Conservation (phyloP, 2,888 invertebrate species). For the Ichneumoninae sp. region DNA sequence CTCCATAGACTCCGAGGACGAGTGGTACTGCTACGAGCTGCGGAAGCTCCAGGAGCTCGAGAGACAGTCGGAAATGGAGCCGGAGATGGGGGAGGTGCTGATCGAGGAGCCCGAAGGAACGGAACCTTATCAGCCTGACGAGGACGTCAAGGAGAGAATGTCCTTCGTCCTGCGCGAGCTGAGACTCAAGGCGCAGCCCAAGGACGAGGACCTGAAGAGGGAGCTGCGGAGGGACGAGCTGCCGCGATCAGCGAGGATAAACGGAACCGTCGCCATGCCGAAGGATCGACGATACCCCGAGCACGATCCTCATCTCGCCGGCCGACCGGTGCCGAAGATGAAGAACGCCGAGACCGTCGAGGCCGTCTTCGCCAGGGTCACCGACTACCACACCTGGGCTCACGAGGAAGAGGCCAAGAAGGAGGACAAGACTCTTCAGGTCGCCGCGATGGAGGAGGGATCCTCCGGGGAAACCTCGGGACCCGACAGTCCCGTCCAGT, state of each 20-base stretch:
- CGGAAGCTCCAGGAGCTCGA: slow-evolving; percentile 95
- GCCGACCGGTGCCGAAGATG: slow-evolving; percentile 79
- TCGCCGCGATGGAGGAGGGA: slow-evolving; percentile 85
- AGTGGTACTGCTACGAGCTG: slow-evolving; percentile 96
- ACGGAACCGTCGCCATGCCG: slow-evolving; percentile 73
- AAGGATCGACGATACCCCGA: slow-evolving; percentile 70
- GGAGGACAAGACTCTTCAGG: slow-evolving; percentile 76
- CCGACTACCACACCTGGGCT: slow-evolving; percentile 85
- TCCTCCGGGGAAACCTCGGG: slow-evolving; percentile 95
- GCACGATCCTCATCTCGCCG: slow-evolving; percentile 76
- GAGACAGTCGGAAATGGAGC: slow-evolving; percentile 89
- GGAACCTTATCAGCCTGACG: slow-evolving; percentile 87
- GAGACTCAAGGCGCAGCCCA: slow-evolving; percentile 87
- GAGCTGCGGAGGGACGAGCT: slow-evolving; percentile 80
- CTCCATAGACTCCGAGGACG: slow-evolving; percentile 96
- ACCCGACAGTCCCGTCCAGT: slow-evolving; percentile 92
- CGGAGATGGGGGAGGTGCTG: slow-evolving; percentile 87
- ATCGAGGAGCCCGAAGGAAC: slow-evolving; percentile 87
- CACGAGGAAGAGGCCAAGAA: slow-evolving; percentile 81
- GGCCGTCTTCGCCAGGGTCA: slow-evolving; percentile 84
- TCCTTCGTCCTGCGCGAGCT: slow-evolving; percentile 91
- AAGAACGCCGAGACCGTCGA: slow-evolving; percentile 81
- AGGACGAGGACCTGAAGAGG: slow-evolving; percentile 71
- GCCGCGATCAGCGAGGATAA: slow-evolving; percentile 74
- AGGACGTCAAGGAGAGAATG: slow-evolving; percentile 92